Evolutionary conservation across 2,797 vertebrate species (phyloP).

Genomic region (Artibeus jamaicensis): DNA sequence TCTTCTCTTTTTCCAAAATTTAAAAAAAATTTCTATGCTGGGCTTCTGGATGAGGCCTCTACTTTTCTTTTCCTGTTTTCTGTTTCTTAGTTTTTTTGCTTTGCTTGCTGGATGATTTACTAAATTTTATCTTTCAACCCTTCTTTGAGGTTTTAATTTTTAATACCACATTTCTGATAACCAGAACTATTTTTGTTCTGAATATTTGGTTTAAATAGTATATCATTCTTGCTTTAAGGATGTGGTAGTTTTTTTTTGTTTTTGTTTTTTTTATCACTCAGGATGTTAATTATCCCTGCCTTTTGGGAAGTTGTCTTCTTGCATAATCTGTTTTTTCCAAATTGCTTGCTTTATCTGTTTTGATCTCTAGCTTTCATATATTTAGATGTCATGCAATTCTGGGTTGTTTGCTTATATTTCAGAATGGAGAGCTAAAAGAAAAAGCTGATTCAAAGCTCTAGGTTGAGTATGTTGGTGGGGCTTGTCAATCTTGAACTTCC

Average conservation of each 20-base stretch:
- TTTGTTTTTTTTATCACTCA: slow-evolving; percentile 31
- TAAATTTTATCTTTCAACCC: slow-evolving; percentile 9
- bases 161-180: background rate
- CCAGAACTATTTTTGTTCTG: background rate
- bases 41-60: background rate
- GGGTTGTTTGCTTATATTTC: background rate
- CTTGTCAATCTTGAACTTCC: slow-evolving; percentile 26
- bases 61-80: background rate
- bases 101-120: slow-evolving; percentile 20
- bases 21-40: background rate
- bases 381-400: background rate
- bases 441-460: background rate
- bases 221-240: slow-evolving; percentile 16
- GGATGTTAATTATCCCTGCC: background rate
- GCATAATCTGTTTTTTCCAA: background rate
- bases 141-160: slow-evolving; percentile 17
- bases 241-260: background rate
- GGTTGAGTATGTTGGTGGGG: background rate
- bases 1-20: background rate
- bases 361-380: background rate
- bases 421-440: background rate
- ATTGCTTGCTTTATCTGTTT: slow-evolving; percentile 31
- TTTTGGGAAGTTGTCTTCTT: background rate
- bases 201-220: slow-evolving; percentile 9
- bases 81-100: background rate